Evolutionary conservation across 1,140 invertebrate genomes (phyloP).

Genomic region (Temnothorax longispinosus): DNA sequence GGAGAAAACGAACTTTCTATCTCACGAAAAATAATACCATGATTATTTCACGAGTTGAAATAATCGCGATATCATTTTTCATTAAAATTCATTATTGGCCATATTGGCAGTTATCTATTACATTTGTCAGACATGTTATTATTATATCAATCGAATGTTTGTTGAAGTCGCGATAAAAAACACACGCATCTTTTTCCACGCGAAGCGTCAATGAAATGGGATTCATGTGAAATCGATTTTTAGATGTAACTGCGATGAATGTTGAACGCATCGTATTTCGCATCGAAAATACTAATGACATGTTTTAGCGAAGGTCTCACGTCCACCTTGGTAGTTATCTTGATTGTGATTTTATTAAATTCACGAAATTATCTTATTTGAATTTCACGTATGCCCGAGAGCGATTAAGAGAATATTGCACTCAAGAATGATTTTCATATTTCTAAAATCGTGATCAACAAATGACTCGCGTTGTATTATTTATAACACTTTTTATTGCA

Average conservation of each 20-base stretch:
- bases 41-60: not conserved
- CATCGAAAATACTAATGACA: constrained; percentile 19
- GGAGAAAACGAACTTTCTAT: not conserved
- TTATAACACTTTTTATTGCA: not conserved
- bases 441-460: not conserved
- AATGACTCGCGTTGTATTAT: constrained; percentile 12
- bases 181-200: not conserved
- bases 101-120: not conserved
- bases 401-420: not conserved
- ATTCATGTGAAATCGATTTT: not conserved
- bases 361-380: not conserved
- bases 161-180: not conserved
- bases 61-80: not conserved
- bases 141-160: not conserved
- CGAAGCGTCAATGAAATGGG: not conserved
- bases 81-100: not conserved
- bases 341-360: not conserved
- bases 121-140: not conserved
- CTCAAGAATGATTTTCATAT: not conserved
- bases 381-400: not conserved
- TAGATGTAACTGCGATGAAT: constrained; percentile 2
- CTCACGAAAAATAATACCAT: no score
- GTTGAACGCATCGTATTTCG: not conserved
- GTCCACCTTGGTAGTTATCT: not conserved
- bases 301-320: constrained; percentile 5